Base-by-base conservation (phyloP, 2,113 vertebrate genomes). In the Tauraco erythrolophus region DNA sequence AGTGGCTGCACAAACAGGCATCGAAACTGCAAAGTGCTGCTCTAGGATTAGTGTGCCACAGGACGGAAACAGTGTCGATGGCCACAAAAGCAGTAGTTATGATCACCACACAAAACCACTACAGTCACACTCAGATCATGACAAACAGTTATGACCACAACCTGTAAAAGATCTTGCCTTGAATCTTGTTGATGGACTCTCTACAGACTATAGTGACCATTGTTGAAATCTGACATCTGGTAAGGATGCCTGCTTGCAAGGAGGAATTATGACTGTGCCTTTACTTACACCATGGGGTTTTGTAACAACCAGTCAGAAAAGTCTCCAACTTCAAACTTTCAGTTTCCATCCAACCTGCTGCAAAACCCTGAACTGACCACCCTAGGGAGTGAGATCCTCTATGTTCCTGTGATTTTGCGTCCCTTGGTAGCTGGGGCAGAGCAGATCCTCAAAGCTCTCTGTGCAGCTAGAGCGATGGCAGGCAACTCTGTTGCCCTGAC, bases 11-110 rank as follows among this genome's bases (percentile, higher is more conserved):
- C 45, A 71, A 75, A 43, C 23, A 37, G 68, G 35, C 22, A n/a
- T 2, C 12, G 48, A 41, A 77, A 37, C 5, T 33, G 51, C 18
- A 3, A 50, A 54, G 37, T 71, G 84, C 58, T 65, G 54, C 71
- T 76, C 3, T 0, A 35, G 45, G 70, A 41, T 24, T 35, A 28
- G 12, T 6, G 45, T 45, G 54, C 28, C 46, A 28, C 48, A 15
- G 60, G 43, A 9, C 3, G 6, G 86, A 50, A 28, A 22, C 11
- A 15, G 21, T 10, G 8, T 9, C 0, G 0, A 6, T 43, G 39
- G 35, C 41, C 23, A 31, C 19, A 41, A 6, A 61, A 58, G 8
- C 27, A 23, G n/a, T 14, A 37, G 43, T 28, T 51, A 30, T 0
- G 1, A 19, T 39, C 69, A 46, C 11, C 35, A 39, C n/a, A 43